Percentiles rank a stretch among this genome's conserved stretches.
Conservation (phyloP, 2,888 invertebrate genomes). For the Caenorhabditis zanzibari region DNA sequence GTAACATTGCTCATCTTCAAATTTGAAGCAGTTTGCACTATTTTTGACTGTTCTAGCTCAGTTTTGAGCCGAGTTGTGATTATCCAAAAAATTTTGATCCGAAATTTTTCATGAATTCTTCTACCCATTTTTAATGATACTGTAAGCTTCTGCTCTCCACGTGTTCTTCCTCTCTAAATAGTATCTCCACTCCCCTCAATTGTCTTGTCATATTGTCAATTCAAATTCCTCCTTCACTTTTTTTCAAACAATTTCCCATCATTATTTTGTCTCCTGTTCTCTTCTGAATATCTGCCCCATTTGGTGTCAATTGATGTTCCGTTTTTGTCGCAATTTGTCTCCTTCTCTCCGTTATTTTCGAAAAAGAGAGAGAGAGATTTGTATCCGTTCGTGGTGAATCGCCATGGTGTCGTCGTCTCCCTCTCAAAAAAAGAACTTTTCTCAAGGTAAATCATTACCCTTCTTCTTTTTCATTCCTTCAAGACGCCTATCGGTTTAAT, state of each 20-base stretch:
- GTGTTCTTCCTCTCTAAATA: neutral
- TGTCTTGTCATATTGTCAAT: constrained; percentile 32
- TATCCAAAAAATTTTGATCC: too few relatives aligned
- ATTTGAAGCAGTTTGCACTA: neutral
- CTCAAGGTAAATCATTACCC: constrained; percentile 57
- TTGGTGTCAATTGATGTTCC: constrained; percentile 65
- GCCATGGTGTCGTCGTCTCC: constrained; percentile 24
- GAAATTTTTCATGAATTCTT: too few relatives aligned
- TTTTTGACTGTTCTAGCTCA: neutral
- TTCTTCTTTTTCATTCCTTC: neutral
- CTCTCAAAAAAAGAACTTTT: constrained; percentile 34
- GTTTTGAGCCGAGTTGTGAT: neutral
- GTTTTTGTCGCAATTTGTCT: constrained; percentile 63
- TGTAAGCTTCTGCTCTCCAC: neutral
- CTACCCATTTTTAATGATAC: neutral
- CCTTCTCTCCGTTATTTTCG: neutral
- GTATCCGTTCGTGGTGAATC: constrained; percentile 19
- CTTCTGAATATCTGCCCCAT: constrained; percentile 49
- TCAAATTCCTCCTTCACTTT: constrained; percentile 10
- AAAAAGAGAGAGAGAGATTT: constrained; percentile 24
- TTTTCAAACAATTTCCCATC: constrained; percentile 40
- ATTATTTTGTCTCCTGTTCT: constrained; percentile 32
- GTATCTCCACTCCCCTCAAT: too few relatives aligned
- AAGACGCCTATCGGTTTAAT: neutral
- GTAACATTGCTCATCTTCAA: too few relatives aligned